phyloP scores from a whole-genome alignment of 2,797 vertebrate genomes.

The Arnoldichthys spilopterus region DNA sequence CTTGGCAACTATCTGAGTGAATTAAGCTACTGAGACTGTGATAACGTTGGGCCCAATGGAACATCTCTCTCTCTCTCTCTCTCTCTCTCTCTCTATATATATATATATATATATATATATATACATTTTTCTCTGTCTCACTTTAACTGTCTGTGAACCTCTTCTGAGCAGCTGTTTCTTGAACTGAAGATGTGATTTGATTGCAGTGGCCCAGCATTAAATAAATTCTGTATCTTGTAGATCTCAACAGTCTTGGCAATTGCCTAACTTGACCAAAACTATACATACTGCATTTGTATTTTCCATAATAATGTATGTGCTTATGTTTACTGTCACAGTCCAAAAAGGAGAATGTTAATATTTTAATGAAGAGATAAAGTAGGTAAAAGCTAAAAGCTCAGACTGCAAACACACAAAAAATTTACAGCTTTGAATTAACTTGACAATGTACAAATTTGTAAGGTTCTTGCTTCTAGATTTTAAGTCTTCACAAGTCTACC shows the following conservation, averaged over 20 bases:
- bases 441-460: too few species aligned
- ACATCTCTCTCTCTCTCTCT: not conserved
- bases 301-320: too few species aligned
- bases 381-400: not conserved
- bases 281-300: not conserved
- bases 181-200: not conserved
- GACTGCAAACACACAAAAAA: too few species aligned
- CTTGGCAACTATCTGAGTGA: not conserved
- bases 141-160: not conserved
- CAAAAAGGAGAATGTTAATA: not conserved
- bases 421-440: too few species aligned
- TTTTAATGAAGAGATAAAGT: not conserved
- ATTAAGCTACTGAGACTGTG: conserved; percentile 1
- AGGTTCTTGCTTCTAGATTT: too few species aligned
- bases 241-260: not conserved
- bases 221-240: not conserved
- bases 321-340: not conserved
- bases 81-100: not conserved
- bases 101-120: too few species aligned
- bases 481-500: too few species aligned
- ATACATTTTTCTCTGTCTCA: too few species aligned
- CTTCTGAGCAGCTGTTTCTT: not conserved
- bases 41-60: not conserved
- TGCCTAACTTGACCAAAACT: not conserved
- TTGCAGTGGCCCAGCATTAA: not conserved